Percentiles rank a stretch among this genome's conserved stretches.
Evolutionary conservation across 1,140 invertebrate species (phyloP).

Genomic region (Drosophila nasuta): DNA sequence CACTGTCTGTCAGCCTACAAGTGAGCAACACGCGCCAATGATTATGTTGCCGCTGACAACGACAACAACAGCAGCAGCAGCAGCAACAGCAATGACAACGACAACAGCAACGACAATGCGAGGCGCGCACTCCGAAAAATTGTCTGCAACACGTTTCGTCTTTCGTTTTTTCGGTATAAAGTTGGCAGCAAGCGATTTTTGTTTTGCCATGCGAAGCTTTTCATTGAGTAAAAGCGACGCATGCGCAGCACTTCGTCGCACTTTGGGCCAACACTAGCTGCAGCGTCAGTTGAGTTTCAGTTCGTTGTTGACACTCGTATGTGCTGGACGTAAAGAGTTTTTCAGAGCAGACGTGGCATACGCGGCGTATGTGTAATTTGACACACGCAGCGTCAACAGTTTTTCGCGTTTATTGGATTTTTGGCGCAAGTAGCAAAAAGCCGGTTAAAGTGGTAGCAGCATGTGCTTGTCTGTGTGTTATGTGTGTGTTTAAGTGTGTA

Average conservation of each 20-base stretch:
- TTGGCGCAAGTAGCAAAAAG: constrained; percentile 70
- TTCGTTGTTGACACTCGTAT: constrained; percentile 73
- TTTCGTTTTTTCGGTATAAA: constrained; percentile 48
- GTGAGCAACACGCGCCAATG: constrained; percentile 81
- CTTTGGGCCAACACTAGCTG: background rate
- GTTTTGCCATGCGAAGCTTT: constrained; percentile 59
- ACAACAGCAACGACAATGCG: constrained; percentile 37
- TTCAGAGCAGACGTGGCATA: background rate
- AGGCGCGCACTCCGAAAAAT: constrained; percentile 62
- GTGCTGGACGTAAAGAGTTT: constrained; percentile 39
- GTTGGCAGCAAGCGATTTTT: constrained; percentile 18
- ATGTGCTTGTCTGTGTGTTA: constrained; percentile 8
- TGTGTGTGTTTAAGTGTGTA: constrained; percentile 32
- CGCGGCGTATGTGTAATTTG: constrained; percentile 60
- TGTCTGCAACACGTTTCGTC: constrained; percentile 15
- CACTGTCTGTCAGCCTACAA: constrained; percentile 62
- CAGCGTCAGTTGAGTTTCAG: constrained; percentile 41
- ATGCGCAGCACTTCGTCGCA: constrained; percentile 52
- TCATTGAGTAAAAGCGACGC: constrained; percentile 79
- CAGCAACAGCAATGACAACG: constrained; percentile 9
- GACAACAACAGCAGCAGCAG: constrained; percentile 42
- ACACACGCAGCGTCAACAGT: constrained; percentile 26
- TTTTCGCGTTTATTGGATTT: constrained; percentile 68
- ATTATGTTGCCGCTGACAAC: constrained; percentile 77
- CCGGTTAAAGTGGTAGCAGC: constrained; percentile 67